Evolutionary conservation across 1,140 invertebrate genomes (phyloP).

Genomic region (Cataglyphis hispanica): DNA sequence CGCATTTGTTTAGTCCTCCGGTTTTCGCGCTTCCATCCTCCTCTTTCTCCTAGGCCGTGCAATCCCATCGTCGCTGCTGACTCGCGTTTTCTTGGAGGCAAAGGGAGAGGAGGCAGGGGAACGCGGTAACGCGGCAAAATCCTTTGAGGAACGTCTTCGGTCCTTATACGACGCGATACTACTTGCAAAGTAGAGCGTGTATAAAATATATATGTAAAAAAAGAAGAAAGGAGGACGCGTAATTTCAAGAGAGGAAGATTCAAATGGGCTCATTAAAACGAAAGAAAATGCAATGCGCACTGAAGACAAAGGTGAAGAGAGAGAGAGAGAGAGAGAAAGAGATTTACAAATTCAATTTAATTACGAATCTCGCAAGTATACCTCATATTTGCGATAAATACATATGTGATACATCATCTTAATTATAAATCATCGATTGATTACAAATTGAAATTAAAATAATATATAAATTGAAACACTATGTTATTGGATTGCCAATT

Average conservation of each 20-base stretch:
- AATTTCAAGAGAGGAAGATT: neutral
- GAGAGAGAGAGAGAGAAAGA: neutral
- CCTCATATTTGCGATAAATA: neutral
- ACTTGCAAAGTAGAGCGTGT: constrained; percentile 58
- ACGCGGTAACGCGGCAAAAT: constrained; percentile 55
- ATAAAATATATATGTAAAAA: constrained; percentile 51
- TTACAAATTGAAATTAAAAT: neutral
- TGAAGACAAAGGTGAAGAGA: neutral
- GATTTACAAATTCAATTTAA: constrained; percentile 36
- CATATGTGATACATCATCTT: neutral
- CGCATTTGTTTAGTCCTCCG: constrained; percentile 37
- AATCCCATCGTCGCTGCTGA: constrained; percentile 48
- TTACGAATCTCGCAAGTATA: neutral
- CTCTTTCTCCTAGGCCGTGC: neutral
- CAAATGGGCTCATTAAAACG: neutral
- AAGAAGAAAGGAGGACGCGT: neutral
- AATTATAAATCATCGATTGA: neutral
- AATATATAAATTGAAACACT: neutral
- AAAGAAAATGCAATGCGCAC: neutral
- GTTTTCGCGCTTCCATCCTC: constrained; percentile 7
- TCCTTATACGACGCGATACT: constrained; percentile 34
- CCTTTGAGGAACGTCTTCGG: constrained; percentile 65
- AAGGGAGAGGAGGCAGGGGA: neutral
- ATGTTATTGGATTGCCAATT: neutral
- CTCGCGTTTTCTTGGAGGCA: constrained; percentile 18